phyloP scores from a whole-genome alignment of 2,888 invertebrate species.

The Suillia variegata region DNA sequence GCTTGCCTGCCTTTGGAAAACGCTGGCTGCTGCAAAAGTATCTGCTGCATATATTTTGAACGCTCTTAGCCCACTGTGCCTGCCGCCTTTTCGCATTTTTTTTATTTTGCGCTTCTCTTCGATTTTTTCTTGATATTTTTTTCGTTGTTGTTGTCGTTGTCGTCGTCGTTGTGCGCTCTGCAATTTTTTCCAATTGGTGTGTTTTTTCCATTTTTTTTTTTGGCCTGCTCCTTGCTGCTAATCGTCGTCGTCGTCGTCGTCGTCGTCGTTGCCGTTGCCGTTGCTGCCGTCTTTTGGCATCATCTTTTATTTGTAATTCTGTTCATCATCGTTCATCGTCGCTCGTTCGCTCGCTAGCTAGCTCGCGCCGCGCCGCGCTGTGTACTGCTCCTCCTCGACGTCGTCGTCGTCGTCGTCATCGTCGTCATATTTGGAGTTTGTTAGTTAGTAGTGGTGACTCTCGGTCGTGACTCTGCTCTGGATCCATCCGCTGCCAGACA shows the following conservation, averaged over 20 bases:
- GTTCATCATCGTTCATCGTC: slow-evolving; percentile 60
- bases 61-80: slow-evolving; percentile 41
- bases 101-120: slow-evolving; percentile 38
- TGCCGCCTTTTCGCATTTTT: slow-evolving; percentile 53
- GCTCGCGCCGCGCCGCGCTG: too few species aligned
- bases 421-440: too few species aligned
- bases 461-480: slow-evolving; percentile 9
- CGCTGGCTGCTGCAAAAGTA: slow-evolving; percentile 11
- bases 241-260: slow-evolving; percentile 52
- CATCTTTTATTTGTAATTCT: slow-evolving; percentile 61
- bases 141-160: neutral
- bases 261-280: slow-evolving; percentile 47
- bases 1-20: slow-evolving; percentile 2
- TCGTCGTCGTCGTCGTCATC: too few species aligned
- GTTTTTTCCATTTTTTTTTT: slow-evolving; percentile 13
- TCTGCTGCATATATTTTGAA: slow-evolving; percentile 25
- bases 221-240: slow-evolving; percentile 52
- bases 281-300: slow-evolving; percentile 55
- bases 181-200: slow-evolving; percentile 10
- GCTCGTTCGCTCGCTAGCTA: slow-evolving; percentile 29
- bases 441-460: slow-evolving; percentile 11
- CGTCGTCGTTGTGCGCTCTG: slow-evolving; percentile 12
- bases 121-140: slow-evolving; percentile 35
- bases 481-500: slow-evolving; percentile 49
- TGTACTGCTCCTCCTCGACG: too few species aligned